Percentiles rank a stretch among this genome's conserved stretches.
These are phyloP conservation scores for Nymphicus hollandicus DNA, from an alignment of 2,113 vertebrate genomes.

Conservation along the genomic window DNA sequence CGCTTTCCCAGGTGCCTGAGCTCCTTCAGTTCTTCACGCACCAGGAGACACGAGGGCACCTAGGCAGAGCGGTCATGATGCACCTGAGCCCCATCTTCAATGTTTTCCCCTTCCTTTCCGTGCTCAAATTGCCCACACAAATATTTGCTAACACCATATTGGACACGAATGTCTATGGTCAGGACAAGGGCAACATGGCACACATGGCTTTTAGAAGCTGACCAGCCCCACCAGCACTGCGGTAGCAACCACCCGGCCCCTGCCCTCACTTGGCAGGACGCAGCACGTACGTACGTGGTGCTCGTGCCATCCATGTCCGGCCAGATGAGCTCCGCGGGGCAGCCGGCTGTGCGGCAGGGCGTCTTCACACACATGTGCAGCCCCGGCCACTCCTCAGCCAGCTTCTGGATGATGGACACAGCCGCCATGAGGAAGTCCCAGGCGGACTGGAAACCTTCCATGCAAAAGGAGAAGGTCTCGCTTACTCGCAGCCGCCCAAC, in stretches of 20 bases:
- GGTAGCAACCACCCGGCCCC: fast-evolving
- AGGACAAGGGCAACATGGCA: not conserved
- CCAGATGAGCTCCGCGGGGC: constrained; percentile 62
- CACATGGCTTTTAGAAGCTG: not conserved
- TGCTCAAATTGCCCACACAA: not conserved
- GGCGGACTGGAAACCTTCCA: constrained; percentile 38
- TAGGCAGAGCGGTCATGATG: not conserved
- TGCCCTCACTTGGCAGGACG: fast-evolving
- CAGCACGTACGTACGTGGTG: not conserved
- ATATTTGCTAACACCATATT: fast-evolving
- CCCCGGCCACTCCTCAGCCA: constrained; percentile 66
- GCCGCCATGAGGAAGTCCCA: constrained; percentile 68
- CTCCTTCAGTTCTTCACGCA: not conserved
- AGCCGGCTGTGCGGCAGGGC: constrained; percentile 43
- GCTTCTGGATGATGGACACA: constrained; percentile 44
- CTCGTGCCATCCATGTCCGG: constrained; percentile 36
- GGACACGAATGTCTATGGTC: fast-evolving
- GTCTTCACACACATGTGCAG: constrained; percentile 48
- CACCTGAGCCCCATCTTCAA: not conserved
- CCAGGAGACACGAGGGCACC: fast-evolving
- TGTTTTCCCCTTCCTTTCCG: not conserved
- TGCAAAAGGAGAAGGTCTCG: not conserved
- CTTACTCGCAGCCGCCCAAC: not conserved
- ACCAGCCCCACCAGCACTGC: not conserved
- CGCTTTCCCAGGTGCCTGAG: not conserved